Evolutionary conservation across 2,888 invertebrate genomes (phyloP).

Genomic region (Loripinus fragilis): DNA sequence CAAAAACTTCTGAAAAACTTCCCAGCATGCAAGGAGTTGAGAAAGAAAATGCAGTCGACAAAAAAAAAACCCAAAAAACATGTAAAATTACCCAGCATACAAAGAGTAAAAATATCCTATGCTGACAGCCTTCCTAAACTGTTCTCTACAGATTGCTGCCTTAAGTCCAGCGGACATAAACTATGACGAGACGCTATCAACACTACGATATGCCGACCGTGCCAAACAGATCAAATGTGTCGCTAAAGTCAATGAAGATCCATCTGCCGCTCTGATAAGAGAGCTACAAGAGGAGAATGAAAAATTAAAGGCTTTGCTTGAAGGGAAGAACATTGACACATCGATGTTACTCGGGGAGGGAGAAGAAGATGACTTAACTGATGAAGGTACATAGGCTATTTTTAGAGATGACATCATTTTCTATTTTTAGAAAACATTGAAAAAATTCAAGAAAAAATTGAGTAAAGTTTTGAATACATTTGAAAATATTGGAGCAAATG

Average conservation of each 20-base stretch:
- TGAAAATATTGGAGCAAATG: too few species aligned
- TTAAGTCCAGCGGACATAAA: conserved; percentile 85
- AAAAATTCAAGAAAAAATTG: too few species aligned
- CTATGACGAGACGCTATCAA: conserved; percentile 85
- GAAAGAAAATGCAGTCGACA: too few species aligned
- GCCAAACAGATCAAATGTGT: conserved; percentile 86
- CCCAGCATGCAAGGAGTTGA: too few species aligned
- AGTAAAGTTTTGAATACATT: too few species aligned
- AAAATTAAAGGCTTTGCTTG: conserved; percentile 83
- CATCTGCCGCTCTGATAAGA: conserved; percentile 85
- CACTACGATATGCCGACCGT: conserved; percentile 85
- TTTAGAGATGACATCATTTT: neutral
- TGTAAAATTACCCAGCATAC: too few species aligned
- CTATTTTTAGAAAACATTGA: too few species aligned
- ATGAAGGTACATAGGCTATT: conserved; percentile 76
- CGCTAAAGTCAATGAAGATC: conserved; percentile 86
- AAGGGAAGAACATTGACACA: conserved; percentile 81
- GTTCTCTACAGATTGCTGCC: conserved; percentile 84
- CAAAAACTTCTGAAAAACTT: too few species aligned
- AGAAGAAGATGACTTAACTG: conserved; percentile 76
- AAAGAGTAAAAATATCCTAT: too few species aligned
- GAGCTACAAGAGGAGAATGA: conserved; percentile 86
- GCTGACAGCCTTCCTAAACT: too few species aligned
- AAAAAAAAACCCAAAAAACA: too few species aligned
- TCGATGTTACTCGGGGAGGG: conserved; percentile 59